These are phyloP conservation scores for Caradrina kadenii DNA, from an alignment of 2,888 invertebrate species.

Conservation along the genomic window DNA sequence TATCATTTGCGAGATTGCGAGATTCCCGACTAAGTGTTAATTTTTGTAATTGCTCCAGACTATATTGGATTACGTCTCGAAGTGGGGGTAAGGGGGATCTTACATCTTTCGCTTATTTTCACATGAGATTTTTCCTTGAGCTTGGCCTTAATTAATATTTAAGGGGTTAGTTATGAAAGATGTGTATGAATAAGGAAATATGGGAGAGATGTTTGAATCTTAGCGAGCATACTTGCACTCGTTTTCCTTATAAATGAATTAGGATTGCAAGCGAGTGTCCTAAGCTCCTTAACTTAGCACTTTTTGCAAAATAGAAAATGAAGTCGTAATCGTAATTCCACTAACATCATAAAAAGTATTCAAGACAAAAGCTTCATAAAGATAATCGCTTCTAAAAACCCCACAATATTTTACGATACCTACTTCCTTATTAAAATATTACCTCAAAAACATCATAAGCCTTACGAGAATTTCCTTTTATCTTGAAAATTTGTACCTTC, in stretches of 20 bases:
- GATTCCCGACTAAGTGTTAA: slow-evolving; percentile 73
- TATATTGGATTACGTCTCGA: slow-evolving; percentile 59
- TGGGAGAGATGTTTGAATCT: slow-evolving; percentile 5
- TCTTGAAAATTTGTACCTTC: slow-evolving; percentile 33
- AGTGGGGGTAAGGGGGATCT: slow-evolving; percentile 10
- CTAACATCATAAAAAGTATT: neutral
- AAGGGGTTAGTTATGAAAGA: slow-evolving; percentile 27
- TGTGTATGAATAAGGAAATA: slow-evolving; percentile 35
- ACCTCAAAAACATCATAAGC: slow-evolving; percentile 34
- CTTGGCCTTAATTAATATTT: slow-evolving; percentile 51
- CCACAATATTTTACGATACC: slow-evolving; percentile 19
- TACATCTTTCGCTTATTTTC: slow-evolving; percentile 31
- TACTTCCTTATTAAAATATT: slow-evolving; percentile 23
- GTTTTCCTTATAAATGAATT: slow-evolving; percentile 23
- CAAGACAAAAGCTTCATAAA: neutral
- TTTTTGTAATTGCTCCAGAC: slow-evolving; percentile 79
- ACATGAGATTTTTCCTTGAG: slow-evolving; percentile 46
- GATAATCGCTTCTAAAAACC: slow-evolving; percentile 6
- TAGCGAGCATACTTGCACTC: neutral
- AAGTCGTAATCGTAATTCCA: neutral
- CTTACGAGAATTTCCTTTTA: slow-evolving; percentile 34
- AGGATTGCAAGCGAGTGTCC: neutral
- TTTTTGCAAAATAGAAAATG: neutral
- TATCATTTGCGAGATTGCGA: slow-evolving; percentile 81
- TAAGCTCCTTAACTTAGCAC: neutral